phyloP scores from a whole-genome alignment of 2,888 invertebrate genomes.

The Villa cingulata region DNA sequence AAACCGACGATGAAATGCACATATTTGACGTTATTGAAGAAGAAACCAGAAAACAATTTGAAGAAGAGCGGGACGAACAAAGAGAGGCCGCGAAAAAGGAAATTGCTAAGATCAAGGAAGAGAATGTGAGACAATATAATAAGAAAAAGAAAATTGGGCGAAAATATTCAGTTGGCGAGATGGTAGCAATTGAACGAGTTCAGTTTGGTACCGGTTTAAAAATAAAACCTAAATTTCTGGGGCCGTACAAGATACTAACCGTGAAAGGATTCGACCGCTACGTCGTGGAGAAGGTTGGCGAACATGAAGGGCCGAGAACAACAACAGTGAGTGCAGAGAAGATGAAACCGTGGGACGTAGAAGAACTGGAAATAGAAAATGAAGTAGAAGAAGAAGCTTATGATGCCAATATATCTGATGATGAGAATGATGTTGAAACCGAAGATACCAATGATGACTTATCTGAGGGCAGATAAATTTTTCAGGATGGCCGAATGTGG shows the following conservation, averaged over 20 bases:
- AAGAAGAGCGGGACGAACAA: too few relatives aligned
- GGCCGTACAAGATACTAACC: background rate
- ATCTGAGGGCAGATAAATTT: too few relatives aligned
- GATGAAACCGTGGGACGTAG: too few relatives aligned
- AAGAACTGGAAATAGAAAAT: too few relatives aligned
- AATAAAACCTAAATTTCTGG: background rate
- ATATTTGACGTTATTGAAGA: too few relatives aligned
- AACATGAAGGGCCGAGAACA: background rate
- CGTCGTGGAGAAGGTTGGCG: background rate
- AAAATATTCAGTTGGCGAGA: background rate
- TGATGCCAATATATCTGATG: too few relatives aligned
- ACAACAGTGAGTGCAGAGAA: background rate
- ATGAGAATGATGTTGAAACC: too few relatives aligned
- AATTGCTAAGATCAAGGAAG: background rate
- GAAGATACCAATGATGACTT: too few relatives aligned
- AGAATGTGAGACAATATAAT: background rate
- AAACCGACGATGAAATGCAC: too few relatives aligned
- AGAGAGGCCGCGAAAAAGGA: background rate
- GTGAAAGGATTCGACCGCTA: background rate
- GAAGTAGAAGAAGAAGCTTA: too few relatives aligned
- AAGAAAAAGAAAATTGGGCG: background rate
- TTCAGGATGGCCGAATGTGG: too few relatives aligned
- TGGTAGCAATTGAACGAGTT: background rate
- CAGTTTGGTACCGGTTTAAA: background rate
- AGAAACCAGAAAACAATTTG: too few relatives aligned